These are phyloP conservation scores for Zaprionus kolodkinae DNA, from an alignment of 1,140 invertebrate species.

Conservation along the genomic window DNA sequence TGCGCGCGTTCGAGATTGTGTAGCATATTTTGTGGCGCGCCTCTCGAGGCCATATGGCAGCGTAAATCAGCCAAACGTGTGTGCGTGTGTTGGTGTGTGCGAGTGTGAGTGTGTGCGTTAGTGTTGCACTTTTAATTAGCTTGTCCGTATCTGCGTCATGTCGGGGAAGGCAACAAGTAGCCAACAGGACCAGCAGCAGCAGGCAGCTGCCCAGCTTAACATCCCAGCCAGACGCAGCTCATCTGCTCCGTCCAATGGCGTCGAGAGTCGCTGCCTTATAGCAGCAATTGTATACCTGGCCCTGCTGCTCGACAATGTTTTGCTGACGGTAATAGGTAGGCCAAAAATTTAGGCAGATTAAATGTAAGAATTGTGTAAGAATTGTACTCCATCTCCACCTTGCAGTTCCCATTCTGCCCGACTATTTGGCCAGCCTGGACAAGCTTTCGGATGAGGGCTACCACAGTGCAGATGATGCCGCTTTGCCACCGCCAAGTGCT, in stretches of 20 bases:
- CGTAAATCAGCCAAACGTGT: conserved; percentile 24
- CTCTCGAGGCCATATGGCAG: conserved; percentile 65
- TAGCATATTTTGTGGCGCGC: conserved; percentile 68
- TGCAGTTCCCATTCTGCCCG: conserved; percentile 93
- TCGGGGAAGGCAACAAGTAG: conserved; percentile 51
- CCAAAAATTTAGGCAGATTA: conserved; percentile 28
- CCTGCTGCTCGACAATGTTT: conserved; percentile 90
- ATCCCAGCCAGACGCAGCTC: conserved; percentile 56
- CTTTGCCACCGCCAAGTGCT: conserved; percentile 22
- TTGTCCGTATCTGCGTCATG: conserved; percentile 36
- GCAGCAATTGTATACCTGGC: conserved; percentile 88
- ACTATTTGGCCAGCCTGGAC: conserved; percentile 89
- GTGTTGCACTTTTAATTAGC: conserved; percentile 40
- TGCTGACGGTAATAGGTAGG: conserved; percentile 92
- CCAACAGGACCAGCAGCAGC: conserved; percentile 23
- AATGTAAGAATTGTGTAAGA: neutral
- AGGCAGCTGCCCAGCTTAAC: conserved; percentile 61
- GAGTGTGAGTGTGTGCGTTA: conserved; percentile 26
- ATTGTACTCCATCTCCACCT: neutral
- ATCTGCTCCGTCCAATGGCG: conserved; percentile 43
- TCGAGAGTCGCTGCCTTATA: conserved; percentile 75
- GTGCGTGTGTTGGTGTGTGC: conserved; percentile 3
- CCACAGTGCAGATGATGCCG: neutral
- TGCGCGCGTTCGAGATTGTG: conserved; percentile 20
- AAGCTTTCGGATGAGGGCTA: conserved; percentile 34